phyloP scores from a whole-genome alignment of 2,113 vertebrate species.

The Gobio gobio region DNA sequence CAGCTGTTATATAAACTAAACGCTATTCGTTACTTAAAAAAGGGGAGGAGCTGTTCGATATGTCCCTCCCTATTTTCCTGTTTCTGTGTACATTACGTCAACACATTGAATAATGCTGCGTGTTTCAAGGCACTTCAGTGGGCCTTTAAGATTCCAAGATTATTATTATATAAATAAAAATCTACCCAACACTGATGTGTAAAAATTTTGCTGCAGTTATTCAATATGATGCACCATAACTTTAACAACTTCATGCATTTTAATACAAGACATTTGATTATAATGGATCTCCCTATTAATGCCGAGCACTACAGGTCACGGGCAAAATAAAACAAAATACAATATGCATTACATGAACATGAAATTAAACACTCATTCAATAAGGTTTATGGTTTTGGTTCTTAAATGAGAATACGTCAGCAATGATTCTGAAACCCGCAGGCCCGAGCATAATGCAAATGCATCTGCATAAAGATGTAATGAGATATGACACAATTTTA shows the following conservation, averaged over 20 bases:
- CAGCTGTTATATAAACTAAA: no score
- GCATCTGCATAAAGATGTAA: constrained; percentile 66
- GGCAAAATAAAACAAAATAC: constrained; percentile 69
- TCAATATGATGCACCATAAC: background rate
- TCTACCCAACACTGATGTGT: background rate
- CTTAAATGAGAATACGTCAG: constrained; percentile 12
- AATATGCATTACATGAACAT: constrained; percentile 72
- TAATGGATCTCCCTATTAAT: background rate
- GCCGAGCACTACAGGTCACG: constrained; percentile 51
- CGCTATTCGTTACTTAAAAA: no score
- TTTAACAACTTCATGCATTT: background rate
- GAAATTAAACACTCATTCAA: constrained; percentile 72
- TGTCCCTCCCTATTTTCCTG: no score
- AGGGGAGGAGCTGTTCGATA: no score
- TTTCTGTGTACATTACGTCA: no score
- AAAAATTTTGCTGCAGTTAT: background rate
- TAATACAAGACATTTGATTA: background rate
- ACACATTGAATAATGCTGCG: no score
- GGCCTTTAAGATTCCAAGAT: background rate
- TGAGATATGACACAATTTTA: constrained; percentile 67
- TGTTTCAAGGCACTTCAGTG: no score
- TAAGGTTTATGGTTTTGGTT: constrained; percentile 54
- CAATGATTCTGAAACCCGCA: constrained; percentile 11
- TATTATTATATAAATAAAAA: background rate
- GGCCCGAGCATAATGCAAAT: constrained; percentile 22